Percentiles rank a stretch among this genome's conserved stretches.
Evolutionary conservation across 2,113 vertebrate genomes (phyloP).

Genomic region (Pandion haliaetus): DNA sequence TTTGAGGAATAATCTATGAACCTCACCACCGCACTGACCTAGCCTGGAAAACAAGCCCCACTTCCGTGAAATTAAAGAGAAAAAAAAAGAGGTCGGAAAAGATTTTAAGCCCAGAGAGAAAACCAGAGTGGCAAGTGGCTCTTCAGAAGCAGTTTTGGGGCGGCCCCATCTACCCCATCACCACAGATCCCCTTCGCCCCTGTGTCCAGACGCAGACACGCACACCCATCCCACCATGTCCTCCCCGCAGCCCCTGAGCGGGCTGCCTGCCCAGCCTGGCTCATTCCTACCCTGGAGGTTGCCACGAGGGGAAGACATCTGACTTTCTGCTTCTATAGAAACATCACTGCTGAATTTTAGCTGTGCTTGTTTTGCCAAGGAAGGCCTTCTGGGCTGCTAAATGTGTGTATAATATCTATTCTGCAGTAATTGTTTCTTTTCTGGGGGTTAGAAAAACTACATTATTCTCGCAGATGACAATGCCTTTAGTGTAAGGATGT

Average conservation of each 20-base stretch:
- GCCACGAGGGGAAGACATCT: neutral
- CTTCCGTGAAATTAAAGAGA: neutral
- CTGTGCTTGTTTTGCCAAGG: neutral
- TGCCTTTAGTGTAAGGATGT: neutral
- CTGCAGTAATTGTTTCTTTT: neutral
- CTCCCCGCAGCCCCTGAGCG: too few species aligned
- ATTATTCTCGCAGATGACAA: neutral
- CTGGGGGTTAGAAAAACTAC: neutral
- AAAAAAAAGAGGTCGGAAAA: neutral
- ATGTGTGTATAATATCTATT: neutral
- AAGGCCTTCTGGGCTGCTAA: neutral
- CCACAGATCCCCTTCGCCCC: too few species aligned
- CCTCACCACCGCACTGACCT: neutral
- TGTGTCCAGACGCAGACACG: rapidly evolving
- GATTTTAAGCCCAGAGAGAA: neutral
- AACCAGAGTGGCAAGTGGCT: neutral
- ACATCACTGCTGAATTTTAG: neutral
- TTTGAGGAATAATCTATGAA: neutral
- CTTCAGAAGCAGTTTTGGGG: neutral
- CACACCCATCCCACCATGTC: rapidly evolving
- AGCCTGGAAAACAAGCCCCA: neutral
- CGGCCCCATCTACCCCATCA: rapidly evolving
- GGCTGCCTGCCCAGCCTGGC: neutral
- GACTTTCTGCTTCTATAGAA: neutral
- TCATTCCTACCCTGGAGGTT: neutral